phyloP scores from a whole-genome alignment of 2,113 vertebrate genomes.

The Nibea coibor region DNA sequence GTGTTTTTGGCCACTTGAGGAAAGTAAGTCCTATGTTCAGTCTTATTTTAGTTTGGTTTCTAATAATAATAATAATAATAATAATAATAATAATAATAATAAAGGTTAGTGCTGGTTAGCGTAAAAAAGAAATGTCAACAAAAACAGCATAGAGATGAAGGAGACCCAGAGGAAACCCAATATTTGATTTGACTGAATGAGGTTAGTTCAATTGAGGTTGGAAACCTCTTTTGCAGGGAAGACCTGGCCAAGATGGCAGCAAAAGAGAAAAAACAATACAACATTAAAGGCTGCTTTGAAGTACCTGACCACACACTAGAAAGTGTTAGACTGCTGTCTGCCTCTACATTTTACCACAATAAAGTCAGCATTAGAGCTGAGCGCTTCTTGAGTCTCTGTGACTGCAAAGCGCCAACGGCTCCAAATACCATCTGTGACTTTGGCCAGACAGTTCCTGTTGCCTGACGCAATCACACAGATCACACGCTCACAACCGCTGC shows the following conservation, averaged over 20 bases:
- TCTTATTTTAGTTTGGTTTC: too few relatives aligned
- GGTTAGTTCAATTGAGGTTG: not conserved
- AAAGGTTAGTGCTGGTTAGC: too few relatives aligned
- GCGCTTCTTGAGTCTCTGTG: conserved; percentile 51
- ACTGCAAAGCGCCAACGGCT: conserved; percentile 66
- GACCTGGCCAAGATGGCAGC: not conserved
- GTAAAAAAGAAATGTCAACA: not conserved
- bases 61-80: too few relatives aligned
- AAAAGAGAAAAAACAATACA: not conserved
- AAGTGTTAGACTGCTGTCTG: conserved; percentile 17
- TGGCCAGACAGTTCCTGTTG: conserved; percentile 60
- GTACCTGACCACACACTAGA: not conserved
- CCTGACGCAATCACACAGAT: conserved; percentile 30
- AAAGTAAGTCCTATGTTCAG: too few relatives aligned
- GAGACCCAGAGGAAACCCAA: not conserved
- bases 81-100: too few relatives aligned
- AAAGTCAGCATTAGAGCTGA: conserved; percentile 37
- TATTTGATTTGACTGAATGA: not conserved
- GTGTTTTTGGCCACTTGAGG: too few relatives aligned
- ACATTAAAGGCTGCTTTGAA: conserved; percentile 21
- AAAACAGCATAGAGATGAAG: not conserved
- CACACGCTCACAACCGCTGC: conserved; percentile 45
- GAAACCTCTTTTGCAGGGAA: not conserved
- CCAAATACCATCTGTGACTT: conserved; percentile 74
- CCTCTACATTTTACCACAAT: conserved; percentile 53